phyloP scores from a whole-genome alignment of 2,888 invertebrate genomes.

The Sympetrum striolatum region DNA sequence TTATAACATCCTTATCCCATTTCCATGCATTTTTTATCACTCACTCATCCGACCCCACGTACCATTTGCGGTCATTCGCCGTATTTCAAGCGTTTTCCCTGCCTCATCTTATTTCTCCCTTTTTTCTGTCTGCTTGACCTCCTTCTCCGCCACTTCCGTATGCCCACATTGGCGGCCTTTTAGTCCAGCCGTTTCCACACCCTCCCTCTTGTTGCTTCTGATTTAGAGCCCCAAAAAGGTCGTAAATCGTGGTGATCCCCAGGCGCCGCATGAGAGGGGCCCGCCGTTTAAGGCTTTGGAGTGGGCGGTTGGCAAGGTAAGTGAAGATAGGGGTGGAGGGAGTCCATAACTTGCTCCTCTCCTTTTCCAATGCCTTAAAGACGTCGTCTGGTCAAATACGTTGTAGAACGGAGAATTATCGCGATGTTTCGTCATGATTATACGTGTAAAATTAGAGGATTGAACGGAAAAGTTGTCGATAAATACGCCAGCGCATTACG shows the following conservation, averaged over 20 bases:
- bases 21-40: not conserved
- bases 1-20: not conserved
- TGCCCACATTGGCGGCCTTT: not conserved
- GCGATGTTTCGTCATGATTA: not conserved
- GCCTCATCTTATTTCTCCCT: not conserved
- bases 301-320: not conserved
- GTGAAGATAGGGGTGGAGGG: not conserved
- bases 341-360: not conserved
- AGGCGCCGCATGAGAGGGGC: slow-evolving; percentile 9
- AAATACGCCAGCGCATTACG: no score
- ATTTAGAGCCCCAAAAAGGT: slow-evolving; percentile 30
- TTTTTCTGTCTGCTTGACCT: not conserved
- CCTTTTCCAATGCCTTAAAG: not conserved
- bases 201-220: slow-evolving; percentile 36
- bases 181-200: not conserved
- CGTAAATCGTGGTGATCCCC: slow-evolving; percentile 28
- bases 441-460: no score
- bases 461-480: no score
- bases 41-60: not conserved
- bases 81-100: not conserved
- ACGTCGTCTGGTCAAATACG: not conserved
- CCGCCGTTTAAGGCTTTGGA: slow-evolving; percentile 15
- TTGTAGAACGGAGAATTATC: not conserved
- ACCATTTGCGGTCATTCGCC: not conserved
- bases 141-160: not conserved